Evolutionary conservation across 2,113 vertebrate genomes (phyloP).

Genomic region (Rhipidura dahli): DNA sequence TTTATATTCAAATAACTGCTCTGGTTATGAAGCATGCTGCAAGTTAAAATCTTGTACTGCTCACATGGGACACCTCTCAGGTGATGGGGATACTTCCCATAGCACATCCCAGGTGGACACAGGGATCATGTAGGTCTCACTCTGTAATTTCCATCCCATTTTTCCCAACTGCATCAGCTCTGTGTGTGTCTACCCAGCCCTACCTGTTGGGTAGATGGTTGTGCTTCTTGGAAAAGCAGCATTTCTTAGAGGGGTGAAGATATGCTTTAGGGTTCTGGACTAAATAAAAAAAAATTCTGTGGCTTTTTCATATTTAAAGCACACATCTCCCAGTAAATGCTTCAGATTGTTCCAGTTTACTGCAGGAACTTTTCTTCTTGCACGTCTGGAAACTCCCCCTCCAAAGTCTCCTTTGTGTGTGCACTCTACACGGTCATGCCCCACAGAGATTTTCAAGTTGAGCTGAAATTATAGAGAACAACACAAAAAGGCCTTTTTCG

Average conservation of each 20-base stretch:
- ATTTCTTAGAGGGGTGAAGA: background rate
- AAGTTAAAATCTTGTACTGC: fast-evolving
- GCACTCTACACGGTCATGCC: background rate
- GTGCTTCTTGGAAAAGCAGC: background rate
- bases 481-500: too few species aligned
- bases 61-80: background rate
- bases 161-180: background rate
- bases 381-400: too few species aligned
- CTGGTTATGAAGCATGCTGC: background rate
- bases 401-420: background rate
- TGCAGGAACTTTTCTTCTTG: background rate
- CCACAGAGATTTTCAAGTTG: background rate
- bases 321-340: background rate
- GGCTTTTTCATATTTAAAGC: background rate
- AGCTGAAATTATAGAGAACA: background rate
- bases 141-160: background rate
- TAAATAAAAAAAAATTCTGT: background rate
- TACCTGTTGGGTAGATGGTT: background rate
- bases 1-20: background rate
- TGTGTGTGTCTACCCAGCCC: background rate
- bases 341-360: background rate
- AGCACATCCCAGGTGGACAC: background rate
- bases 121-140: background rate
- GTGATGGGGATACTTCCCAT: background rate
- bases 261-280: background rate